A percentile compares a stretch with the other conserved stretches of the same genome.
Evolutionary conservation across 2,888 invertebrate species (phyloP).

Genomic region (Cylloceria caligata): DNA sequence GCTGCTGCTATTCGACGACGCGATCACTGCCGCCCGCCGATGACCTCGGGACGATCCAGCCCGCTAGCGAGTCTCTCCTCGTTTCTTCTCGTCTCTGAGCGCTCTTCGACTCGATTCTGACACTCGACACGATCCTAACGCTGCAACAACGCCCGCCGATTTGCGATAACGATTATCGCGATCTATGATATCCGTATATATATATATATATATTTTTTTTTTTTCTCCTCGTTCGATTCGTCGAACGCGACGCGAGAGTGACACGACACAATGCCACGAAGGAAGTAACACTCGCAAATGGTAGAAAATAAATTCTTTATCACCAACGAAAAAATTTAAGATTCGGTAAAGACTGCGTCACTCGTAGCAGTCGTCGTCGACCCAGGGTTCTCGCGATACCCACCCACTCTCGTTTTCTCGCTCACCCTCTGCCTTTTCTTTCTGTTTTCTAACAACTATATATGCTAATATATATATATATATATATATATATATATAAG

Average conservation of each 20-base stretch:
- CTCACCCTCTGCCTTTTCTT: not conserved
- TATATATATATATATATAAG: not conserved
- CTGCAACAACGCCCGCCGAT: constrained; percentile 36
- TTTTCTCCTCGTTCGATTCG: constrained; percentile 3
- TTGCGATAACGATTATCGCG: constrained; percentile 46
- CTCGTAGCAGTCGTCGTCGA: not conserved
- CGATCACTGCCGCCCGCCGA: constrained; percentile 62
- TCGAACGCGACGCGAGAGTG: not conserved
- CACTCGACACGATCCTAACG: not conserved
- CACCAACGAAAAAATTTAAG: not conserved
- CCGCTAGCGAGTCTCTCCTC: constrained; percentile 50
- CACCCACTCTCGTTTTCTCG: not conserved
- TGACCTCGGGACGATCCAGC: constrained; percentile 64
- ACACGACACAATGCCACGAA: too few species aligned
- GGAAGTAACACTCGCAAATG: not conserved
- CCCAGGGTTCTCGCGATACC: not conserved
- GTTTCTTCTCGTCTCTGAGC: constrained; percentile 13
- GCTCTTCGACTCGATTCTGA: constrained; percentile 30
- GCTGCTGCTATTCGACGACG: constrained; percentile 58
- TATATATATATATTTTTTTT: constrained; percentile 9
- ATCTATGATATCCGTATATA: constrained; percentile 25
- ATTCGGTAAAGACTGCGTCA: constrained; percentile 17
- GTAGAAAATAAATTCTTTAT: not conserved
- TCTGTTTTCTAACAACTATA: not conserved
- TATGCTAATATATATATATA: not conserved